A percentile compares a stretch with the other conserved stretches of the same genome.
Evolutionary conservation across 2,797 vertebrate species (phyloP).

Genomic region (Psittacula echo): DNA sequence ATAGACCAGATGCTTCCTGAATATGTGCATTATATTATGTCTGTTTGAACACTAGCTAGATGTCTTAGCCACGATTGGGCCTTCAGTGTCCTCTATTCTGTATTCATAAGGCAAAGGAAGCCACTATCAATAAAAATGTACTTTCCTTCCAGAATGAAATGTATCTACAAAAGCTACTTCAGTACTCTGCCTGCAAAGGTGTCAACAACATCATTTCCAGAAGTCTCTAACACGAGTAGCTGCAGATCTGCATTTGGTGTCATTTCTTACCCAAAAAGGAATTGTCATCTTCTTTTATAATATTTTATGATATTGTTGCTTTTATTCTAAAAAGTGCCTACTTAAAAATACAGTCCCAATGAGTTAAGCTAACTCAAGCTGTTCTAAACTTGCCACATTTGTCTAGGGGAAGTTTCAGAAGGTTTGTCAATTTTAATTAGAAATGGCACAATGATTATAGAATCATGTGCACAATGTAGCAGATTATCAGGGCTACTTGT

Average conservation of each 20-base stretch:
- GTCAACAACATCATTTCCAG: background rate
- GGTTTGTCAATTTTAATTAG: constrained; percentile 66
- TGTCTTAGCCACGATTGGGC: background rate
- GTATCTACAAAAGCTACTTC: background rate
- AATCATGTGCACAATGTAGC: constrained; percentile 11
- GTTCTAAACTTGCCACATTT: constrained; percentile 27
- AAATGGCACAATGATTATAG: constrained; percentile 54
- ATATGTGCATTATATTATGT: background rate
- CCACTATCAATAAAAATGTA: background rate
- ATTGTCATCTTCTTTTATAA: background rate
- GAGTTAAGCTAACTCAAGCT: constrained; percentile 41
- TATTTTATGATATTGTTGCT: background rate
- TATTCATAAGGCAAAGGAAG: background rate
- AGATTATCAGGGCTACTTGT: constrained; percentile 61
- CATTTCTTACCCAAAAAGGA: background rate
- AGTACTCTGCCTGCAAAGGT: background rate
- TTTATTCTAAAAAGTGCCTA: background rate
- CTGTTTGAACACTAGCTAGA: background rate
- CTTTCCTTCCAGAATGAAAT: constrained; percentile 1
- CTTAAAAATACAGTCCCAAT: background rate
- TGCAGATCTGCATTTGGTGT: background rate
- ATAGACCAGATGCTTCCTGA: background rate
- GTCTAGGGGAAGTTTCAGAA: constrained; percentile 56
- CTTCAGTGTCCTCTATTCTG: background rate
- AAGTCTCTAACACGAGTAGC: background rate